These are phyloP conservation scores for Oncorhynchus kisutch DNA, from an alignment of 2,113 vertebrate species.

Conservation along the genomic window DNA sequence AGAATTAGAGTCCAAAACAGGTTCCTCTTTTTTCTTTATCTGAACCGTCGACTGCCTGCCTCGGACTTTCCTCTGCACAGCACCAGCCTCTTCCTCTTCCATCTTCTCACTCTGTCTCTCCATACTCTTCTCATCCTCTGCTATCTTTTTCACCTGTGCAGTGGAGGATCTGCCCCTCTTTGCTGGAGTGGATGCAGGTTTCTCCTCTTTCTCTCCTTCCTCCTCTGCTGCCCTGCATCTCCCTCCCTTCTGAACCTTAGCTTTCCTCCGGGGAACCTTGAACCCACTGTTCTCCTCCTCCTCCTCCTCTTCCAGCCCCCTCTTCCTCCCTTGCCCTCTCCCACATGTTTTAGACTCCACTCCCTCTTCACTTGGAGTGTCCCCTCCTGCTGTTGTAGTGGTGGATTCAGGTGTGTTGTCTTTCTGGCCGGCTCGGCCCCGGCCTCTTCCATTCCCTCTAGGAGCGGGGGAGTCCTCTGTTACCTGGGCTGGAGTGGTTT, in stretches of 20 bases:
- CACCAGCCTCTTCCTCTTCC: background rate
- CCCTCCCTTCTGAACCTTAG: background rate
- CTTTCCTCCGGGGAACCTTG: conserved; percentile 21
- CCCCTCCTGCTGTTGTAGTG: background rate
- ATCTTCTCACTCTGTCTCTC: background rate
- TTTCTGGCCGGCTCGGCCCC: conserved; percentile 30
- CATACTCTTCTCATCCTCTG: background rate
- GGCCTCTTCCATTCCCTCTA: conserved; percentile 31
- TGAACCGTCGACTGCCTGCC: conserved; percentile 16
- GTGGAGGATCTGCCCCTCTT: conserved; percentile 39
- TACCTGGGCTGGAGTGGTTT: conserved; percentile 16
- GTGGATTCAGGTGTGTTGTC: conserved; percentile 9
- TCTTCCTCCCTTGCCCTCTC: conserved; percentile 37
- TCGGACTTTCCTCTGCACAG: conserved; percentile 29
- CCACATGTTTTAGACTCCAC: conserved; percentile 16
- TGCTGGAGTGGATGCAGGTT: conserved; percentile 6
- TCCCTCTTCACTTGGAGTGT: background rate
- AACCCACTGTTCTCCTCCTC: background rate
- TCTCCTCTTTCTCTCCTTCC: conserved; percentile 25
- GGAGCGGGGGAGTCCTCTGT: conserved; percentile 5
- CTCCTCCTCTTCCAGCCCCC: conserved; percentile 16
- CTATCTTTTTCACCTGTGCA: conserved; percentile 13
- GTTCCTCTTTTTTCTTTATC: conserved; percentile 33
- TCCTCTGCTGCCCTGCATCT: conserved; percentile 7
- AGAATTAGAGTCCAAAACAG: conserved; percentile 7